Conservation (phyloP, 2,797 vertebrate genomes). For the Clangula hyemalis region DNA sequence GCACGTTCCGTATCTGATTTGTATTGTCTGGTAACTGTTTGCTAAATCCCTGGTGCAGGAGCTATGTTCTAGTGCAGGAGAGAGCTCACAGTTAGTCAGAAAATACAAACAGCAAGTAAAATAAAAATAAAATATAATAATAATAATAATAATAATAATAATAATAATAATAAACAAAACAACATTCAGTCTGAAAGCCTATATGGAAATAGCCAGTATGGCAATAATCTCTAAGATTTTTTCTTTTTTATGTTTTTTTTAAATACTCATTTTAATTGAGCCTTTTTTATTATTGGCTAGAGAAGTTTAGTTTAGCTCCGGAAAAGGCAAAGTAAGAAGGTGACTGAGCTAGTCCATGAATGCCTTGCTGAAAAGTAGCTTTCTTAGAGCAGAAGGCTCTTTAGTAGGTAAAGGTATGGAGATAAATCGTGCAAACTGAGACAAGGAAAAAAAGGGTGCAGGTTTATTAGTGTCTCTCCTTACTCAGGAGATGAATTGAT, state of each 20-base stretch:
- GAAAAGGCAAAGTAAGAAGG: neutral
- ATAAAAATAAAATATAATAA: neutral
- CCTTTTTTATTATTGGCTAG: neutral
- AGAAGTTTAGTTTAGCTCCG: neutral
- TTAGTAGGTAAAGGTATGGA: neutral
- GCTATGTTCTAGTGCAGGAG: neutral
- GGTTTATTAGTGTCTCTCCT: neutral
- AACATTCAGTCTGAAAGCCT: neutral
- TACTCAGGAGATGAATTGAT: neutral
- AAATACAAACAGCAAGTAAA: neutral
- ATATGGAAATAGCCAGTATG: neutral
- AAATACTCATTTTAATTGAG: neutral
- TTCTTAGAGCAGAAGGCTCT: neutral
- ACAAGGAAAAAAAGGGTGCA: neutral
- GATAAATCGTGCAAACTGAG: fast-evolving
- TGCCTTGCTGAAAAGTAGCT: neutral
- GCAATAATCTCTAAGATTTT: neutral
- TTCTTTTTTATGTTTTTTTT: neutral
- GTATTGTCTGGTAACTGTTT: slow-evolving; percentile 43
- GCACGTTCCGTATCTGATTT: neutral
- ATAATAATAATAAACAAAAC: neutral
- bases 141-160: too few relatives aligned
- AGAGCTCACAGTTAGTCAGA: neutral
- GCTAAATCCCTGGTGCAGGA: slow-evolving; percentile 1
- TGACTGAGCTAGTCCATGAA: neutral